Percentiles rank a stretch among this genome's conserved stretches.
phyloP scores from a whole-genome alignment of 2,797 vertebrate species.

The Sebastes taczanowskii region DNA sequence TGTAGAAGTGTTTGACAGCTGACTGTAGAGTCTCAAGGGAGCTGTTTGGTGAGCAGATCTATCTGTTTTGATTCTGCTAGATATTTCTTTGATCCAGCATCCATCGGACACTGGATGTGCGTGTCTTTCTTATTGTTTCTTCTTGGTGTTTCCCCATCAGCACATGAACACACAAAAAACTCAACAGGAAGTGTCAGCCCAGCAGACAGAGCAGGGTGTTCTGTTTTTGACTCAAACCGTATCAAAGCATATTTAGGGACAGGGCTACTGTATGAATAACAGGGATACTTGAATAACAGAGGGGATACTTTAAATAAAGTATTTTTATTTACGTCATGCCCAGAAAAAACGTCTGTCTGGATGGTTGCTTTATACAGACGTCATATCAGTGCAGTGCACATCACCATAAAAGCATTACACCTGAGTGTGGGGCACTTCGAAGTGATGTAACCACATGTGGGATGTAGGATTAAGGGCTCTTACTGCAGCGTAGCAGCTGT shows the following conservation, averaged over 20 bases:
- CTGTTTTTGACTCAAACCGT: neutral
- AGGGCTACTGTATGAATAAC: neutral
- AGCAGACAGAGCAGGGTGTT: neutral
- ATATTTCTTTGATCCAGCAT: too few species aligned
- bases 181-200: neutral
- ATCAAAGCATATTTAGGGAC: neutral
- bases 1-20: neutral
- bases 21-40: neutral
- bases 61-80: too few species aligned
- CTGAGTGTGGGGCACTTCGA: constrained; percentile 19
- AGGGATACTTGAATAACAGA: neutral
- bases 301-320: neutral
- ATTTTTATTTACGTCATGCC: neutral
- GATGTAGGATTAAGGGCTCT: constrained; percentile 14
- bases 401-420: constrained; percentile 16
- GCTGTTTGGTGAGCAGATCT: too few species aligned
- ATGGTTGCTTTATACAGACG: constrained; percentile 9
- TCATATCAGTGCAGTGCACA: neutral
- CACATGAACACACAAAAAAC: neutral
- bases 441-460: constrained; percentile 47
- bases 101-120: too few species aligned
- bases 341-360: neutral
- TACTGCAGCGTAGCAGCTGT: constrained; percentile 22
- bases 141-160: neutral
- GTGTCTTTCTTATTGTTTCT: too few species aligned